Conservation (phyloP, 2,888 invertebrate genomes). For the Notocelia uddmanniana region DNA sequence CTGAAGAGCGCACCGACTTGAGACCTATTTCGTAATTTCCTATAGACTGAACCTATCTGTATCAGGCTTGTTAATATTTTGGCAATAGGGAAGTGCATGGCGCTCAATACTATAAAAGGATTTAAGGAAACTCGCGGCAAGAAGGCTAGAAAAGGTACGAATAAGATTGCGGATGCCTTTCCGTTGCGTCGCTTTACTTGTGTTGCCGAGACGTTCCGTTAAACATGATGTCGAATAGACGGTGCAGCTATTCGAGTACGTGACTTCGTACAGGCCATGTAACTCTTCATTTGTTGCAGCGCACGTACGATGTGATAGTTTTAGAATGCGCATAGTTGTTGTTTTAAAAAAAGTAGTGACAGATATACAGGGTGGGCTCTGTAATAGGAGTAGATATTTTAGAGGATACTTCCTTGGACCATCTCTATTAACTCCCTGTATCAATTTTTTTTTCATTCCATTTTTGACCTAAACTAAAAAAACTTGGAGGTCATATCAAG, state of each 20-base stretch:
- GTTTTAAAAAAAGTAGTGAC: neutral
- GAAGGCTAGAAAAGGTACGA: neutral
- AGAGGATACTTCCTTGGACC: too few species aligned
- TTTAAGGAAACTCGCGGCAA: neutral
- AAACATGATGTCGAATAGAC: conserved; percentile 14
- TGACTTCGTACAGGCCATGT: conserved; percentile 14
- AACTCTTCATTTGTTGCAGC: conserved; percentile 16
- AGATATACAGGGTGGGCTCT: too few species aligned
- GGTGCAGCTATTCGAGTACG: conserved; percentile 18
- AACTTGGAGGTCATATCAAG: too few species aligned
- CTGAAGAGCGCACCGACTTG: neutral
- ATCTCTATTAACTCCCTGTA: too few species aligned
- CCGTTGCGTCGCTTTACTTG: conserved; percentile 11
- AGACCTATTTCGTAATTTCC: too few species aligned
- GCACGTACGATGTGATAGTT: conserved; percentile 17
- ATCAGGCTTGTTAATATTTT: too few species aligned
- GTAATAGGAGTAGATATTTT: too few species aligned
- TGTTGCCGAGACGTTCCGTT: neutral
- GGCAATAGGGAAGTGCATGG: neutral
- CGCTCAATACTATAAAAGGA: neutral
- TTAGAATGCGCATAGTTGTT: neutral
- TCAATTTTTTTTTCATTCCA: too few species aligned
- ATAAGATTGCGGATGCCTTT: conserved; percentile 5
- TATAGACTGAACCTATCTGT: too few species aligned
- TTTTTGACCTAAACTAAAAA: too few species aligned